Percentiles rank a stretch among this genome's conserved stretches.
Conservation (phyloP, 1,140 invertebrate genomes). For the Homalodisca vitripennis region DNA sequence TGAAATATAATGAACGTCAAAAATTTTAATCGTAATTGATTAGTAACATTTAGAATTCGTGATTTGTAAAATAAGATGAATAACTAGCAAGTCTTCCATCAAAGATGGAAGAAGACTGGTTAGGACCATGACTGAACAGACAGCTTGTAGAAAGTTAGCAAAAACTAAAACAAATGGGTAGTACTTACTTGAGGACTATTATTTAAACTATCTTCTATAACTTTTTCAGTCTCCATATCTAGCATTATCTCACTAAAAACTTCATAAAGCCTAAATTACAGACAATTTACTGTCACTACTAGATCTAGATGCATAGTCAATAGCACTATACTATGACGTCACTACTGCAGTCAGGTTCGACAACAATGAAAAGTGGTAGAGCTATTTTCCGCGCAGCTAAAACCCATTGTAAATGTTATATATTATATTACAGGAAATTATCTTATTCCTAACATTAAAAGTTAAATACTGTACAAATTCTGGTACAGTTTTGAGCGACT, state of each 20-base stretch:
- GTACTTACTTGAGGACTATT: constrained; percentile 49
- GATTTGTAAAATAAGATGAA: constrained; percentile 8
- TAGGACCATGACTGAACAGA: background rate
- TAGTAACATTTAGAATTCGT: too few species aligned
- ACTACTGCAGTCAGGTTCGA: constrained; percentile 1
- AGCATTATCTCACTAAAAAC: constrained; percentile 50
- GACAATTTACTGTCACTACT: constrained; percentile 33
- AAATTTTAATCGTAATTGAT: too few species aligned
- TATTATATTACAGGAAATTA: too few species aligned
- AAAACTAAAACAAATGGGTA: background rate
- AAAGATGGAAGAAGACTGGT: constrained; percentile 5
- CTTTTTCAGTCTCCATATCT: constrained; percentile 67
- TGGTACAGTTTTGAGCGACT: too few species aligned
- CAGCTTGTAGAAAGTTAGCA: too few species aligned
- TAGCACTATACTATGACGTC: constrained; percentile 18
- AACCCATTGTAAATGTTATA: too few species aligned
- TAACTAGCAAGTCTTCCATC: constrained; percentile 4
- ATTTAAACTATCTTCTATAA: constrained; percentile 58
- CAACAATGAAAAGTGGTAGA: background rate
- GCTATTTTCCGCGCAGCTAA: too few species aligned
- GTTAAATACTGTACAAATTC: too few species aligned
- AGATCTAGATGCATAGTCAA: constrained; percentile 32
- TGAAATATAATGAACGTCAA: too few species aligned
- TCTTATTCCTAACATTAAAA: too few species aligned
- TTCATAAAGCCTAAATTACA: constrained; percentile 33